These are phyloP conservation scores for Dendrocopos noguchii DNA, from an alignment of 2,113 vertebrate genomes.

Conservation along the genomic window DNA sequence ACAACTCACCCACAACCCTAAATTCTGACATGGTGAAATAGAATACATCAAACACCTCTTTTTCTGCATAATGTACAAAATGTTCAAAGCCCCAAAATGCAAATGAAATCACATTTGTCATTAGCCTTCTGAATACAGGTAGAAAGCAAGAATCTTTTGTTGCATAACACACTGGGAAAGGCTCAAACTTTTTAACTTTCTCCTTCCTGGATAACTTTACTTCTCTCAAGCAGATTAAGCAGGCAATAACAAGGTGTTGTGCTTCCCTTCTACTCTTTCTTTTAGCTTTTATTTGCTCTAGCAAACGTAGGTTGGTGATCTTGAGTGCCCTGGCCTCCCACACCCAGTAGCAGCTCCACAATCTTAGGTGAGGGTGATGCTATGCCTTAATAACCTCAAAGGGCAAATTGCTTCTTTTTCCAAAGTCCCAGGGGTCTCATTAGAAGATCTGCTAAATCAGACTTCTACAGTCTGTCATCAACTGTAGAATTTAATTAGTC, in stretches of 20 bases:
- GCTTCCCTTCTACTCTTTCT: neutral
- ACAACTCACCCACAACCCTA: neutral
- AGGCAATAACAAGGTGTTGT: neutral
- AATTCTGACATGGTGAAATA: neutral
- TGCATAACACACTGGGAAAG: neutral
- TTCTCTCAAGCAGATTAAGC: neutral
- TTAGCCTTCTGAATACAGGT: neutral
- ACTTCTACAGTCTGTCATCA: conserved; percentile 7
- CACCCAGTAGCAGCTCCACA: neutral
- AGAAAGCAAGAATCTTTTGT: neutral
- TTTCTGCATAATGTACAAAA: neutral
- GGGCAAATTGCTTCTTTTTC: neutral
- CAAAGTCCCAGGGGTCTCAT: conserved; percentile 44
- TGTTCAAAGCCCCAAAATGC: neutral
- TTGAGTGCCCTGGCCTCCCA: neutral
- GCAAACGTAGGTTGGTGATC: neutral
- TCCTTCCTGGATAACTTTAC: neutral
- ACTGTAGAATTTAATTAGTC: conserved; percentile 42
- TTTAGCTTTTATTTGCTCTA: neutral
- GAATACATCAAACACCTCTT: neutral
- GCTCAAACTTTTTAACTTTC: neutral
- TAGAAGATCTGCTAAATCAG: conserved; percentile 49
- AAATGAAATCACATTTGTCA: neutral
- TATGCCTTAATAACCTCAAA: neutral
- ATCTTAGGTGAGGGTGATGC: neutral